phyloP scores from a whole-genome alignment of 2,888 invertebrate species.

The Agelastica alni region DNA sequence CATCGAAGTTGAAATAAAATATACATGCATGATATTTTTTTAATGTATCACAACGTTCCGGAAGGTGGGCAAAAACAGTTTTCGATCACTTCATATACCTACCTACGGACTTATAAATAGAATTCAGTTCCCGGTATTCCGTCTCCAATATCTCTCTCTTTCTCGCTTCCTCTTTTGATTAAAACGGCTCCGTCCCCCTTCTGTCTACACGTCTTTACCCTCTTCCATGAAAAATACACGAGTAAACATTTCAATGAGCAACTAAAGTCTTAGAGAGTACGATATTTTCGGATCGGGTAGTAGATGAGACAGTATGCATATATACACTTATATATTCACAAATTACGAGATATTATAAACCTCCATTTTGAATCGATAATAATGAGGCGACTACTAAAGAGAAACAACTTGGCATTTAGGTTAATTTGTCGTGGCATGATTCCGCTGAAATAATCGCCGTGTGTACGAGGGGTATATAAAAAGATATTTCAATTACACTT shows the following conservation, averaged over 20 bases:
- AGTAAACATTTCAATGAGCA: constrained; percentile 33
- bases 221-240: constrained; percentile 30
- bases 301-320: constrained; percentile 12
- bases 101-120: constrained; percentile 22
- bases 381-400: constrained; percentile 28
- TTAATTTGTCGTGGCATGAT: constrained; percentile 15
- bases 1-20: too few relatives aligned
- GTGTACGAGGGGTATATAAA: constrained; percentile 2
- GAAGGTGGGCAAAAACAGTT: constrained; percentile 15
- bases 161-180: constrained; percentile 6
- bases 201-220: constrained; percentile 24
- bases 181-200: constrained; percentile 1
- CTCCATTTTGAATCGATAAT: constrained; percentile 32
- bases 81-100: constrained; percentile 24
- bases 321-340: constrained; percentile 22
- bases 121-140: constrained; percentile 19
- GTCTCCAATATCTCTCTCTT: not conserved
- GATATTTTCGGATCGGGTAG: constrained; percentile 34
- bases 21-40: too few relatives aligned
- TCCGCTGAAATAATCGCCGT: constrained; percentile 11
- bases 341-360: constrained; percentile 31
- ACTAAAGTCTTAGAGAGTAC: constrained; percentile 29
- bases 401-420: constrained; percentile 23
- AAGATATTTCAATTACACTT: not conserved
- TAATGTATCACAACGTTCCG: constrained; percentile 7